Evolutionary conservation across 2,113 vertebrate species (phyloP), one percentile per base, ranked within the genome.

Genomic region (Neoarius graeffei): DNA sequence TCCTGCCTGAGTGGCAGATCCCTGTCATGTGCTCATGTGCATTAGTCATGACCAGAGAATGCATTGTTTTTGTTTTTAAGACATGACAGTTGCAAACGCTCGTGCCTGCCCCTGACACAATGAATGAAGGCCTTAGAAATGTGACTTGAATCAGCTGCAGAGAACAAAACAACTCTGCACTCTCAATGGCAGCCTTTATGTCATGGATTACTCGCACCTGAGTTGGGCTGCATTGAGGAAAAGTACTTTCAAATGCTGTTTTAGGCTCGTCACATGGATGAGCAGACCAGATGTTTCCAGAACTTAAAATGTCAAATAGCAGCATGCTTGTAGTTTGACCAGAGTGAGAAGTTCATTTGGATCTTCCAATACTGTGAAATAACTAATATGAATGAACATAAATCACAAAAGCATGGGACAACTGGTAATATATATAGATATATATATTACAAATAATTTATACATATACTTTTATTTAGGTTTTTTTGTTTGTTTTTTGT

Each of bases 41-140:
- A 85, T 95, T 94, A 93, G 92, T 95, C 95, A 96, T 90, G 91
- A 93, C 91, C 91, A 93, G 93, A 90, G 94, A 95, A 95, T 95
- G 94, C 95, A 94, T 94, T 95, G 95, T 95, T 92, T 92, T 91
- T 91, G 93, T 94, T 95, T 95, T 95, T 94, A 95, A 95, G 95
- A 95, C 93, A 93, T 90, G 94, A 92, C 93, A 88, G 91, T 93
- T 92, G 93, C 90, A 85, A 90, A 93, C 89, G 92, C 94, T 93
- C 92, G 91, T 92, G 91, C 54, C 42, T 67, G 88, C 91, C 54
- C 42, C 79, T 81, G 56, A 56, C 93, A 92, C 92, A 92, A 92
- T 95, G 94, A 95, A 95, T 93, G 92, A 90, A 90, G 94, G 94
- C 94, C 93, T 95, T 93, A 95, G 94, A 95, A 94, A 94, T 91